Base-by-base conservation (phyloP, 1,140 invertebrate genomes). In the Cardiocondyla obscurior region DNA sequence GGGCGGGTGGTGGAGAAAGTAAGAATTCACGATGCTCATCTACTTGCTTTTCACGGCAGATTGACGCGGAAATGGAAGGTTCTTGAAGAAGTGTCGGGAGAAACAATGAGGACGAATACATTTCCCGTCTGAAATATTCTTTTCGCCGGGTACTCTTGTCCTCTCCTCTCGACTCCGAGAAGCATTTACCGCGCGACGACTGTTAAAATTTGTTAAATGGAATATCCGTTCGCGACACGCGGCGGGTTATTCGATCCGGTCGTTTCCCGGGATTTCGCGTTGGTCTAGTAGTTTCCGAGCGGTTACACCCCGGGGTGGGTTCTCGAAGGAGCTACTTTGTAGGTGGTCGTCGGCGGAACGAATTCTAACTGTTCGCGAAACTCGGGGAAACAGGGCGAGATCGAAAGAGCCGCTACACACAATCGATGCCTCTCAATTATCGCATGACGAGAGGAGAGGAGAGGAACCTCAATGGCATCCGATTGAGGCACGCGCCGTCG, bases 401-500 rank as follows among this genome's bases (percentile, higher is more conserved):
- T 60, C 49, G 67, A 82, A 82, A 88, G 82, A 82, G 81, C 73
- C 67, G 82, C 82, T 62, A 67, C 70, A 67, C 70, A 53, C 83
- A 85, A 87, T 77, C 76, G 86, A 85, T 72, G 83, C 87, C 79
- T 79, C 79, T 88, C 86, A 83, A 88, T 88, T 88, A 88, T 88
- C 79, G 67, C 83, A 53, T 33, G 70, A 83, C 76, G 83, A 81
- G 83, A 81, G 44, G 58, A 60, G 53, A 86, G 86, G 88, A 92
- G 89, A 86, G 89, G 87, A 89, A 92, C 85, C 88, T 91, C 85
- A 92, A 92, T 92, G 89, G 88, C 84, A 91, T 91, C 88, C 90
- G 90, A 93, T 93, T 79, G 89, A 90, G 91, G 90, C 91, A 92
- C 91, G 92, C 90, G 91, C 91, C 90, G 88, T 92, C 89, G 91